Conservation (phyloP, 2,113 vertebrate species). For the Prolemur simus region DNA sequence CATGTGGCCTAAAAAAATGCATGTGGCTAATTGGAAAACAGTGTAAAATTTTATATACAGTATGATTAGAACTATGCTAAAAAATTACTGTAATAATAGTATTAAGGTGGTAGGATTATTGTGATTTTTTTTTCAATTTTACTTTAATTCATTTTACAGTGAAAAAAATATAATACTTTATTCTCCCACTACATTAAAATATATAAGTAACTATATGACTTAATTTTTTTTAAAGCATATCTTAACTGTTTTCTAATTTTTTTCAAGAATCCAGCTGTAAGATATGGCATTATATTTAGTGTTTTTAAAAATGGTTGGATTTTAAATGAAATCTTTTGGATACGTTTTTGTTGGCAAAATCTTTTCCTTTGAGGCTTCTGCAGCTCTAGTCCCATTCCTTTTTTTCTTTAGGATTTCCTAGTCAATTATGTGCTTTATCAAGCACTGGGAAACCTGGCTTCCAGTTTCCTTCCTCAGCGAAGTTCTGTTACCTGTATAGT, state of each 20-base stretch:
- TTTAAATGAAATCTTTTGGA: neutral
- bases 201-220: neutral
- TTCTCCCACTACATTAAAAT: constrained; percentile 14
- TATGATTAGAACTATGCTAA: neutral
- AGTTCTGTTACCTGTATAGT: neutral
- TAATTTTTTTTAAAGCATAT: constrained; percentile 28
- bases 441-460: neutral
- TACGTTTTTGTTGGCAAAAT: neutral
- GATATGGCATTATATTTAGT: neutral
- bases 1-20: constrained; percentile 15
- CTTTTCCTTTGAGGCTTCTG: neutral
- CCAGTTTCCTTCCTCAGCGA: neutral
- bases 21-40: constrained; percentile 23
- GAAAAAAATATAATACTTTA: neutral
- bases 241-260: neutral
- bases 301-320: neutral
- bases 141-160: neutral
- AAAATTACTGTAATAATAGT: neutral
- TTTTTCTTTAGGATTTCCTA: neutral
- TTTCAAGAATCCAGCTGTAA: neutral
- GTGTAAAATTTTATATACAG: neutral
- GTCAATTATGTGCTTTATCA: neutral
- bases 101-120: neutral
- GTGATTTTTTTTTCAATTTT: neutral
- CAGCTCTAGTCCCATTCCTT: neutral